Conservation (phyloP, 2,888 invertebrate species). For the Lamproptera curius region DNA sequence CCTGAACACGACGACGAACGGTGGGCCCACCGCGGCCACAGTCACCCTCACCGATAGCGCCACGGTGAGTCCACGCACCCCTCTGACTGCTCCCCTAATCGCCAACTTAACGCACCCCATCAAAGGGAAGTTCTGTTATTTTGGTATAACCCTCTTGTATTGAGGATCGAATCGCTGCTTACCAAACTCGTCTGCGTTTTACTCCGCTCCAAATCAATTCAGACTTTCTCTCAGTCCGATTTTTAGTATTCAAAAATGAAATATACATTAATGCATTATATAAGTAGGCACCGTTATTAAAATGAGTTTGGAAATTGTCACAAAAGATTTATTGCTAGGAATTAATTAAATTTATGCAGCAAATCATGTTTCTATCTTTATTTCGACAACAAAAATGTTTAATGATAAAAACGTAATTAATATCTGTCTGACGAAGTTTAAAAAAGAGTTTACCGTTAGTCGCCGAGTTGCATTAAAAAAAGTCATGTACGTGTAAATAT, state of each 20-base stretch:
- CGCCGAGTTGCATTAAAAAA: neutral
- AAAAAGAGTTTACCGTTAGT: neutral
- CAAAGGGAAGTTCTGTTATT: conserved; percentile 57
- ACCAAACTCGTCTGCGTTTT: conserved; percentile 18
- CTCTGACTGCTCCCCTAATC: conserved; percentile 66
- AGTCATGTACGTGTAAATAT: conserved; percentile 5
- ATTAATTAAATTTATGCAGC: too few species aligned
- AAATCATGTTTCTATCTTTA: too few species aligned
- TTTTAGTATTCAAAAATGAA: too few species aligned
- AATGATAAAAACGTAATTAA: too few species aligned
- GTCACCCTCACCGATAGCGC: conserved; percentile 74
- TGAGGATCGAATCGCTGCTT: conserved; percentile 12
- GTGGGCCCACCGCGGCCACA: conserved; percentile 66
- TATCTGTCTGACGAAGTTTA: neutral
- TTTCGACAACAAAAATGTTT: too few species aligned
- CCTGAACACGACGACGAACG: conserved; percentile 48
- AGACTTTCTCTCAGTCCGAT: neutral
- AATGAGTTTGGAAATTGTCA: too few species aligned
- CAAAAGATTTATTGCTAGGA: too few species aligned
- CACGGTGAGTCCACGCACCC: conserved; percentile 76
- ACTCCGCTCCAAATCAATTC: conserved; percentile 1
- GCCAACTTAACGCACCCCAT: conserved; percentile 60
- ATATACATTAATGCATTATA: too few species aligned
- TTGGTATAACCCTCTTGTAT: conserved; percentile 37
- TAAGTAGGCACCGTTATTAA: too few species aligned